Evolutionary conservation across 2,888 invertebrate species (phyloP), one percentile per base, ranked within the genome.

Genomic region (Acrocyrtus sp.): DNA sequence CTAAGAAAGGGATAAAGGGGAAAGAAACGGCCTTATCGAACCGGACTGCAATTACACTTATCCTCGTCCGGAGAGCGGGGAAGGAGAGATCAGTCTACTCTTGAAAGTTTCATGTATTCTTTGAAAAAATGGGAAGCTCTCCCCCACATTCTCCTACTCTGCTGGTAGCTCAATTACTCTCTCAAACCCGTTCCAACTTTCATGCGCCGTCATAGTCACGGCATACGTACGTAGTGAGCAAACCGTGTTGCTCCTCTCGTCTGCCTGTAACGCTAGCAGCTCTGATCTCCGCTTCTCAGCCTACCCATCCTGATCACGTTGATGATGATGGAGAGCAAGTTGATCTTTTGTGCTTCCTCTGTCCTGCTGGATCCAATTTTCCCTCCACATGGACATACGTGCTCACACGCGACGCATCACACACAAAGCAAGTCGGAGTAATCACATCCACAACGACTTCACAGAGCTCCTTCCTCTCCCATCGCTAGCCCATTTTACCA

Each of bases 401-500:
- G 53, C 45, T 68, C 68, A 53, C 68, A 68, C 60, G 58, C 68
- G 53, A 68, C 68, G 68, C 68, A 68, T 43, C 67, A 39, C 66
- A 53, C 50, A 58, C 19, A 24, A 34, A 62, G 48, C n/a, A n/a
- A n/a, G n/a, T n/a, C n/a, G n/a, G n/a, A n/a, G n/a, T n/a, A n/a
- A n/a, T n/a, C n/a, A n/a, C n/a, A 34, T 34, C 34, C 5, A 12
- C 12, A 34, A 34, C 34, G 12, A 34, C 34, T 8, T 12, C 5
- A 34, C 34, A 5, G 5, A 12, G 5, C 12, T 34, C 34, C 34
- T 34, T 34, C 34, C 34, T 34, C 34, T n/a, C n/a, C n/a, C n/a
- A n/a, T n/a, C n/a, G n/a, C n/a, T n/a, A n/a, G n/a, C n/a, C n/a
- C n/a, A n/a, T n/a, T n/a, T n/a, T n/a, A n/a, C n/a, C n/a, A n/a